Base-by-base conservation (phyloP, 2,888 invertebrate species). In the Cotesia congregata region DNA sequence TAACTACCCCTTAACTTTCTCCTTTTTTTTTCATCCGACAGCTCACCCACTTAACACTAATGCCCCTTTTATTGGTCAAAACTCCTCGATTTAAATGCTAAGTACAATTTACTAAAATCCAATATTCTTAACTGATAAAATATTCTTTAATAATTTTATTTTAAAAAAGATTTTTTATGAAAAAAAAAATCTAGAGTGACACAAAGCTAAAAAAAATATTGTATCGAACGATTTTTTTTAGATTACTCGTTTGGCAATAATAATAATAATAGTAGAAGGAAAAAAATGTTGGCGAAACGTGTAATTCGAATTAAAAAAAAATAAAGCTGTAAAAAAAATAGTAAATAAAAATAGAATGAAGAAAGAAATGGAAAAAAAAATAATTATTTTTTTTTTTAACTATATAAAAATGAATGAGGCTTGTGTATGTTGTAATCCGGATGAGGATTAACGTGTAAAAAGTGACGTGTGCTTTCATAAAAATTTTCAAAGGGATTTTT, bases 61-160 rank as follows among this genome's bases (percentile, higher is more conserved):
- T 87, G 85, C 87, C 82, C 81, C 87, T 86, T 87, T 87, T 87
- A 87, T 87, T 87, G 87, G 87, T 85, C 85, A 87, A 86, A 85
- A 87, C 84, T 50, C 50, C 72, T 83, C 80, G 81, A 83, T 80
- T 80, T 80, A 79, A 83, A 83, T 83, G 83, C 80, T 83, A 83
- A 83, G 82, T 83, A 79, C 68, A 76, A 50, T 50, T 50, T 50
- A 7, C 12, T 50, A 3, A 3, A 30, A 30, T 50, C 12, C 50
- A 50, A 12, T 50, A 30, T 30, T 30, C 3, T 30, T 30, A 30
- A 30, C 30, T 30, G 30, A 30, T 30, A 3, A 30, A 30, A 30
- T 30, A 30, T 30, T 30, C 3, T 30, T 30, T 3, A 30, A 3
- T 30, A 30, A 50, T 50, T 12, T 50, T 12, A 50, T 12, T 50